Base-by-base conservation (phyloP, 2,888 invertebrate species). In the Drosophila setosimentum region DNA sequence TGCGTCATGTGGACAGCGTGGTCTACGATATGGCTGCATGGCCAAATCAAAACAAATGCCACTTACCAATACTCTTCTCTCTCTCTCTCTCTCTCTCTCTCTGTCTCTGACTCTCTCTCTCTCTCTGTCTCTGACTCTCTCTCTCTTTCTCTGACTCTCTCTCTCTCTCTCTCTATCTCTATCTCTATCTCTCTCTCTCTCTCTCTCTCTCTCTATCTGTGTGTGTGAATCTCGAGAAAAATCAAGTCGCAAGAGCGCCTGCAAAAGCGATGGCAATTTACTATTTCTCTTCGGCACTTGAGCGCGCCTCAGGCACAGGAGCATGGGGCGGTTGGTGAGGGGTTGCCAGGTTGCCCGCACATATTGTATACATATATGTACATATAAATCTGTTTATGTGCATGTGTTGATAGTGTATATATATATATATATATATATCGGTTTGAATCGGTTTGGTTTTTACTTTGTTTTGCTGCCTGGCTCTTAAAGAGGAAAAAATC, bases 401-500 rank as follows among this genome's bases (percentile, higher is more conserved):
- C 54, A 48, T 51, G 35, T 58, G 45, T 33, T 45, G 35, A 33
- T 37, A 29, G 5, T 32, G 21, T 33, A 60, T 33, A 61, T 45
- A 21, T 33, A 27, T 62, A 4, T 42, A 35, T 37, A 54, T 40
- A 45, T 21, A 53, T 18, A 29, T 45, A 57, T 58, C 58, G 69
- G 70, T 59, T 49, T 58, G 49, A 45, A 61, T 60, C 49, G 62
- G 40, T 67, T 48, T 58, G 53, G 24, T 18, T 58, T 75, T 64
- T 67, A 24, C 45, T 45, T 24, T 24, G 45, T 45, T 45, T 45
- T 24, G 21, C 45, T 54, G 63, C 59, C 75, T 65, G 77, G 77
- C 77, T 87, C 82, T 85, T 78, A 69, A 72, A 66, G n/a, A 6
- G 70, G 65, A 67, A 68, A 69, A 83, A 73, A 78, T 73, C 84